These are phyloP conservation scores for Sceloporus undulatus DNA, from an alignment of 2,113 vertebrate species.

Conservation along the genomic window DNA sequence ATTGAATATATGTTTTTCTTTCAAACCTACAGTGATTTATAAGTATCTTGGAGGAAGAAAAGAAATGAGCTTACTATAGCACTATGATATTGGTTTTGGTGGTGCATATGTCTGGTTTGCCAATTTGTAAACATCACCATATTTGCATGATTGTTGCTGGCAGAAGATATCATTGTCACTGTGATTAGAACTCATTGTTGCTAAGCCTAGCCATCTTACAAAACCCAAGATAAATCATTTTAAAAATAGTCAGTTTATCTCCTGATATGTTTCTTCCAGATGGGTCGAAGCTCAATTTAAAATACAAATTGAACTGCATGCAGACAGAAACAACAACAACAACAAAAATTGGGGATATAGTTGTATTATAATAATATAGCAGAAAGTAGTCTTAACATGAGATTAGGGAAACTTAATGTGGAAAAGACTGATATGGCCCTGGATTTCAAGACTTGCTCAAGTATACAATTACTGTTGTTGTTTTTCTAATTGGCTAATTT, in stretches of 20 bases:
- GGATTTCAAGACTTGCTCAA: neutral
- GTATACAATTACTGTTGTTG: neutral
- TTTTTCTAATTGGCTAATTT: neutral
- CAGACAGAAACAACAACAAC: no score
- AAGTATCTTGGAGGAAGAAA: constrained; percentile 49
- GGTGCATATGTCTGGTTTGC: constrained; percentile 63
- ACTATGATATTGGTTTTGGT: constrained; percentile 59
- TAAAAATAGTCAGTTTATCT: neutral
- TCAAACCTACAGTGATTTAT: constrained; percentile 41
- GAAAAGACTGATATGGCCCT: no score
- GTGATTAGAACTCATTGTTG: constrained; percentile 60
- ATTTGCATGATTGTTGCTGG: constrained; percentile 70
- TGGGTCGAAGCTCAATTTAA: neutral
- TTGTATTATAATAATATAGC: neutral
- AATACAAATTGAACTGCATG: neutral
- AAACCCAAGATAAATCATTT: constrained; percentile 30
- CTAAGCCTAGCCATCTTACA: constrained; percentile 49
- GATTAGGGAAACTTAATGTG: neutral
- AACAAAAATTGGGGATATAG: no score
- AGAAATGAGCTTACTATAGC: constrained; percentile 56
- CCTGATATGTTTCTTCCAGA: constrained; percentile 11
- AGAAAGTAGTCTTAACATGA: neutral
- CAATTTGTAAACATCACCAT: constrained; percentile 76
- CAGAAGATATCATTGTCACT: constrained; percentile 59
- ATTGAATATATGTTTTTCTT: constrained; percentile 24